Base-by-base conservation (phyloP, 2,113 vertebrate species). In the Nothobranchius furzeri region DNA sequence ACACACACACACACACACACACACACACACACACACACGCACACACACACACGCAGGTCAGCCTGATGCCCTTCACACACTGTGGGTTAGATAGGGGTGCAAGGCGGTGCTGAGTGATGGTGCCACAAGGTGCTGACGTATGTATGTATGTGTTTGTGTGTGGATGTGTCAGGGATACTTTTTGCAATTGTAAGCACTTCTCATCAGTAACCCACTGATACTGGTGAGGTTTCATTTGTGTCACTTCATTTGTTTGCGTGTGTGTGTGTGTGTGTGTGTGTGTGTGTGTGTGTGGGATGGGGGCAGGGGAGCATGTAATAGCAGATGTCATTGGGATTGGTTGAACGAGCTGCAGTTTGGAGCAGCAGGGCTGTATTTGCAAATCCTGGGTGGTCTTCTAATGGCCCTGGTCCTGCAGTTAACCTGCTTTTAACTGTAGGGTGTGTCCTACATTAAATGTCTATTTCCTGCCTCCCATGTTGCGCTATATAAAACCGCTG, bases 401-500 rank as follows among this genome's bases (percentile, higher is more conserved):
- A 90, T 91, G 87, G 87, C 85, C 83, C 86, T 88, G 86, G 90
- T 91, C 87, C 80, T 86, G 85, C 88, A 88, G 87, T 89, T 90
- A 91, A 91, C 90, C 90, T 91, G 90, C 90, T 88, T 90, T 87
- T 91, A 90, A 90, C 90, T 89, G 90, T 90, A 90, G 90, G 90
- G 88, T 90, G 90, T 91, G 90, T 91, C 90, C 90, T 91, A 91
- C 88, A 91, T 90, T 90, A 89, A 91, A 90, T 69, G 85, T 89
- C 90, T 91, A 91, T 91, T 91, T 91, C 90, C 90, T 91, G 90
- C 88, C 90, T 91, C 90, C 90, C 90, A 90, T 91, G 88, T 90
- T 72, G 90, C 81, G 81, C 90, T 91, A 91, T 91, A 90, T 91
- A 89, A 91, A 91, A 87, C 88, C 60, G 84, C 79, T 83, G 88